Percentiles rank a stretch among this genome's conserved stretches.
Conservation (phyloP, 2,888 invertebrate genomes). For the Drosophila engyochracea region DNA sequence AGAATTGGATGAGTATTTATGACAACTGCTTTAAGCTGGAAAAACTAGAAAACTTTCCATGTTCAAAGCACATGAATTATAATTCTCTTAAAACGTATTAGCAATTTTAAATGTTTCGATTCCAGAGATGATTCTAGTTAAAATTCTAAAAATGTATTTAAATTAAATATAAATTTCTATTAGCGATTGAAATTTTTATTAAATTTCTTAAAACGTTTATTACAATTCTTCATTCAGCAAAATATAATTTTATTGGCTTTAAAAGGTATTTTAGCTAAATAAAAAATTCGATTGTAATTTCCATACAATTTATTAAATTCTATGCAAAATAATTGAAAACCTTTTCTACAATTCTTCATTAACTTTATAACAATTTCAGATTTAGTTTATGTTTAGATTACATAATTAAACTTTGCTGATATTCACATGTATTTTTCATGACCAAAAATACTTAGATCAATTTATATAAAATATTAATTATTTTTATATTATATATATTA, state of each 20-base stretch:
- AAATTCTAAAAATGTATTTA: neutral
- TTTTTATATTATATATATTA: neutral
- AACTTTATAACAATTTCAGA: neutral
- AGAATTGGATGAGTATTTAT: neutral
- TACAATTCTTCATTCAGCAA: neutral
- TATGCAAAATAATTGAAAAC: neutral
- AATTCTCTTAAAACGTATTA: neutral
- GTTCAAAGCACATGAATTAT: neutral
- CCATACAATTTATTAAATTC: neutral
- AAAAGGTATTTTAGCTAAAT: neutral
- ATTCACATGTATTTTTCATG: neutral
- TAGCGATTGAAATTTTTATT: neutral
- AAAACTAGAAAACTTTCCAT: neutral
- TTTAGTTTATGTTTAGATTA: neutral
- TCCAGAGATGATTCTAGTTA: neutral
- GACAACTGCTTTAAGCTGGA: neutral
- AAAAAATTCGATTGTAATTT: neutral
- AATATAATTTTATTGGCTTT: accelerated
- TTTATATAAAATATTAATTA: neutral
- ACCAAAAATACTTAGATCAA: neutral
- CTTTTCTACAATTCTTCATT: neutral
- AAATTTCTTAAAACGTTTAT: neutral
- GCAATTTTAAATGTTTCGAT: neutral
- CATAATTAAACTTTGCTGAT: neutral
- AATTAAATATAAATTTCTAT: neutral